Conservation (phyloP, 2,797 vertebrate species). For the Chrosomus eos region DNA sequence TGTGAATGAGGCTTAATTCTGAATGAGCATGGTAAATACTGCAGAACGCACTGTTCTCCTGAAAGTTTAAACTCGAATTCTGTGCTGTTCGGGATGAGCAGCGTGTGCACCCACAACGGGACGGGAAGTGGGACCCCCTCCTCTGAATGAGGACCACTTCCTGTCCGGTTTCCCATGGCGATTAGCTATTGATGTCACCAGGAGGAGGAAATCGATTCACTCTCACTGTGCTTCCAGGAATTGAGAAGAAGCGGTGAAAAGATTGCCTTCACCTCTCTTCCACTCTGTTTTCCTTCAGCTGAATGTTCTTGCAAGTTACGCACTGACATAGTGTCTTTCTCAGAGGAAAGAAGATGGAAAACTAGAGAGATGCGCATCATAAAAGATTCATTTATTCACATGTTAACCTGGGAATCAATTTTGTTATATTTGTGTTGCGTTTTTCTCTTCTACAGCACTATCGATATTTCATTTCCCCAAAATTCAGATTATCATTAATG, state of each 20-base stretch:
- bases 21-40: not conserved
- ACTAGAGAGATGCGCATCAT: not conserved
- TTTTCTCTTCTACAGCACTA: not conserved
- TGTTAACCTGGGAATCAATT: not conserved
- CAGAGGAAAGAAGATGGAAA: not conserved
- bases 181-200: conserved; percentile 70
- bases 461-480: not conserved
- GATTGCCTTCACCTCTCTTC: conserved; percentile 28
- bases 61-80: not conserved
- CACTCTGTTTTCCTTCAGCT: not conserved
- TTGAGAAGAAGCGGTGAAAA: conserved; percentile 31
- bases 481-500: not conserved
- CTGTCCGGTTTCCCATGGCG: conserved; percentile 71
- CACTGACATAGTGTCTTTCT: not conserved
- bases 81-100: conserved; percentile 26
- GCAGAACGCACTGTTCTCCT: not conserved
- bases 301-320: not conserved
- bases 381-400: not conserved
- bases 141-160: conserved; percentile 69
- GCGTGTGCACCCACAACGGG: not conserved
- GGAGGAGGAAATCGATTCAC: conserved; percentile 64
- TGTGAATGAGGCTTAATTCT: not conserved
- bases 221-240: conserved; percentile 62
- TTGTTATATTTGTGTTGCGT: not conserved
- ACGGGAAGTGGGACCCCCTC: conserved; percentile 47